phyloP scores from a whole-genome alignment of 1,140 invertebrate species.

The Dreissena rostriformis region DNA sequence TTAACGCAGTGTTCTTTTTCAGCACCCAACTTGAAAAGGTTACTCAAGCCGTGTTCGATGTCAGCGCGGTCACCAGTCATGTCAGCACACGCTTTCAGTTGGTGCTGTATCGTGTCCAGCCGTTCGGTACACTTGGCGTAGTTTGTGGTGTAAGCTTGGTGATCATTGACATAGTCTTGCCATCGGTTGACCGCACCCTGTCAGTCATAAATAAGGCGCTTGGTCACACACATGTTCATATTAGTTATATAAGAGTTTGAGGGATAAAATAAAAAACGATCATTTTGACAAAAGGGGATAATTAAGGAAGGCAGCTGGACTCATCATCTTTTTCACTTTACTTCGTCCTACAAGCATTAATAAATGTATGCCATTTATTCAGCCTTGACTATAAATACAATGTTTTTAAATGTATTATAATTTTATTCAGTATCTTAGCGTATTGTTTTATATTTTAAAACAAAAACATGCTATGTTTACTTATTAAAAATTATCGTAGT shows the following conservation, averaged over 20 bases:
- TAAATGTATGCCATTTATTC: too few relatives aligned
- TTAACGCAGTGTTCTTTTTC: constrained; percentile 90
- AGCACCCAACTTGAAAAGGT: constrained; percentile 90
- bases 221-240: neutral
- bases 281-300: too few relatives aligned
- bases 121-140: constrained; percentile 89
- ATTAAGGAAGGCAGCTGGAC: too few relatives aligned
- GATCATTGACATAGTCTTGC: constrained; percentile 92
- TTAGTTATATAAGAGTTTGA: neutral
- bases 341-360: too few relatives aligned
- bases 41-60: constrained; percentile 92
- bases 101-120: constrained; percentile 87
- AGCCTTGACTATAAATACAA: too few relatives aligned
- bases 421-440: too few relatives aligned
- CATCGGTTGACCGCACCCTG: constrained; percentile 84
- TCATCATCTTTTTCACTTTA: too few relatives aligned
- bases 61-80: constrained; percentile 93
- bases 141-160: constrained; percentile 90
- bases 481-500: too few relatives aligned
- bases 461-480: too few relatives aligned
- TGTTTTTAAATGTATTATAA: too few relatives aligned
- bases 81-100: constrained; percentile 90
- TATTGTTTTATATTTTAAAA: too few relatives aligned
- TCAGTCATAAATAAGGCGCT: neutral
- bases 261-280: too few relatives aligned